Conservation (phyloP, 2,888 invertebrate species). For the Brachycybe producta region DNA sequence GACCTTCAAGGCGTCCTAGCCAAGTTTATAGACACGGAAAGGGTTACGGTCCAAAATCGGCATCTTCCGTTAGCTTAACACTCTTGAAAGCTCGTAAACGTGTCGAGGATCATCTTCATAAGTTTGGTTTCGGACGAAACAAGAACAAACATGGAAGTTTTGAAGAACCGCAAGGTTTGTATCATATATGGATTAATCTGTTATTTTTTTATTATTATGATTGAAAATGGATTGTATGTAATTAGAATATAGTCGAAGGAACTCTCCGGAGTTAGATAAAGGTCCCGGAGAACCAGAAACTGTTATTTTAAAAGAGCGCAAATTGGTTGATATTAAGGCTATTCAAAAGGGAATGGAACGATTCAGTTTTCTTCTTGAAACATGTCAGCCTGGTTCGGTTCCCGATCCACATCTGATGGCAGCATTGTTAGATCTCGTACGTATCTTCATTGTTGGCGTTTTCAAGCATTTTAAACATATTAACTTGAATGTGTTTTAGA, state of each 20-base stretch:
- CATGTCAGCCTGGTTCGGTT: conserved; percentile 86
- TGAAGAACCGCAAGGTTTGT: conserved; percentile 53
- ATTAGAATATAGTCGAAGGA: conserved; percentile 58
- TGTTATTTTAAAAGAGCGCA: conserved; percentile 72
- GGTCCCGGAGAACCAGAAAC: conserved; percentile 73
- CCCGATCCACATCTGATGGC: conserved; percentile 94
- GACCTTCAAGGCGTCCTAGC: conserved; percentile 24
- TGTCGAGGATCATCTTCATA: conserved; percentile 72
- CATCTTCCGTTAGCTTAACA: conserved; percentile 44
- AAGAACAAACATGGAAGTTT: conserved; percentile 79
- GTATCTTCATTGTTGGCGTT: too few relatives aligned
- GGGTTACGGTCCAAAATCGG: conserved; percentile 25
- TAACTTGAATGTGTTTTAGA: too few relatives aligned
- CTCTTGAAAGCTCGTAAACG: conserved; percentile 69
- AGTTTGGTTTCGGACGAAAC: conserved; percentile 31
- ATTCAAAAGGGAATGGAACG: conserved; percentile 79
- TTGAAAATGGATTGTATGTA: conserved; percentile 19
- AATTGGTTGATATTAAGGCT: conserved; percentile 61
- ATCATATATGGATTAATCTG: background rate
- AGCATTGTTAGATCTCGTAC: conserved; percentile 82
- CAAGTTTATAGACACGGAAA: conserved; percentile 20
- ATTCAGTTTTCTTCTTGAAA: conserved; percentile 84
- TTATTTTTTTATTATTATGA: conserved; percentile 7
- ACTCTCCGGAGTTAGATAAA: conserved; percentile 67
- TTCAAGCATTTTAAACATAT: conserved; percentile 9